Base-by-base conservation (phyloP, 2,888 invertebrate species). In the Altica lythri region DNA sequence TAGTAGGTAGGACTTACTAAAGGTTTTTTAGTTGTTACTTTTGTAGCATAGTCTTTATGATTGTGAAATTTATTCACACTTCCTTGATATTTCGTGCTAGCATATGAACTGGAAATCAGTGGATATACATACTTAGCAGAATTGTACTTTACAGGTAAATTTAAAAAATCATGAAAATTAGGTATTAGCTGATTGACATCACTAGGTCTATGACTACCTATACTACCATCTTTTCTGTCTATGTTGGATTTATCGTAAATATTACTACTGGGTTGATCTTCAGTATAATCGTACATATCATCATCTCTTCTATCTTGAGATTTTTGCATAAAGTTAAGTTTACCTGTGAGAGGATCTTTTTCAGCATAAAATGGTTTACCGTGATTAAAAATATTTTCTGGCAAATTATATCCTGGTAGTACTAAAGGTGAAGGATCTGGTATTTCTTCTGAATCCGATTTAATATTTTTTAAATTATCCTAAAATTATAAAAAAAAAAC, bases 81-180 rank as follows among this genome's bases (percentile, higher is more conserved):
- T 38, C 86, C 86, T 68, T 87, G 87, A 17, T 86, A 83, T 69
- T 87, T 88, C 0, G 86, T 81, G 65, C 86, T 87, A 1, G 87
- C 86, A 68, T 88, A 88, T 1, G 86, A 86, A 65, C 81, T 86
- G 0, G 86, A 86, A 46, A 88, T 86, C 45, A 88, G 67, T 0
- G 87, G 87, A 70, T 84, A 84, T 1, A 84, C 84, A 60, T 85
- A 86, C 68, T 85, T 86, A 19, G 84, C 83, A 1, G 85, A 82
- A 8, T 84, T 84, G 64, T 86, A 86, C 61, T 84, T 85, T 0
- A 84, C 83, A 0, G 86, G 86, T 14, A 86, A 72, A 71, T 86
- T 86, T 1, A 86, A 75, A 62, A 84, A 86, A 63, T 86, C 86
- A 62, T 86, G 86, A 50, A 86, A 82, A 67, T 84, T 85, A 1